A percentile compares a stretch with the other conserved stretches of the same genome.
Conservation (phyloP, 2,888 invertebrate genomes). For the Chironomus riparius region DNA sequence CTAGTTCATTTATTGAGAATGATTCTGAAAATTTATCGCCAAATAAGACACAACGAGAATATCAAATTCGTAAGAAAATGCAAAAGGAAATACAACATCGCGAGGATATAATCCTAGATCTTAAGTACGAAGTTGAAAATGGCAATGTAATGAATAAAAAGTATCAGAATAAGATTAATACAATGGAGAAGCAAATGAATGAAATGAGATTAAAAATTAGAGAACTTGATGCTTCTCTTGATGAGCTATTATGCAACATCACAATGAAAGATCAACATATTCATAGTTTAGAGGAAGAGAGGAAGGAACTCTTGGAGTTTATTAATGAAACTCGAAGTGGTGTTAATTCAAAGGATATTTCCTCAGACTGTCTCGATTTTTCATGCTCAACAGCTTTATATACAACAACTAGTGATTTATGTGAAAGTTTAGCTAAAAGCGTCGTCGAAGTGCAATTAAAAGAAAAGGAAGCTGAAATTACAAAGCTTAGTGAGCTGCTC, state of each 20-base stretch:
- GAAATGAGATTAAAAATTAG: neutral
- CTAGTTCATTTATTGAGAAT: neutral
- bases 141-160: neutral
- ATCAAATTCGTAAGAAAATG: slow-evolving; percentile 12
- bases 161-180: neutral
- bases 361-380: slow-evolving; percentile 35
- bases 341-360: slow-evolving; percentile 31
- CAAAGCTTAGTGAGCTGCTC: neutral
- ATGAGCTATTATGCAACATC: neutral
- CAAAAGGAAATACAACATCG: slow-evolving; percentile 8
- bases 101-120: neutral
- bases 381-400: slow-evolving; percentile 32
- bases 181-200: neutral
- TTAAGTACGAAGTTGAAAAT: neutral
- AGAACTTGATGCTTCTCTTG: neutral
- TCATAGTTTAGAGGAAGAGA: slow-evolving; percentile 32
- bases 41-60: neutral
- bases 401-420: slow-evolving; percentile 26
- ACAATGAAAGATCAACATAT: slow-evolving; percentile 30
- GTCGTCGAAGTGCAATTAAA: slow-evolving; percentile 40
- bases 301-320: slow-evolving; percentile 35
- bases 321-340: slow-evolving; percentile 33
- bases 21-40: slow-evolving; percentile 4
- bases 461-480: slow-evolving; percentile 39
- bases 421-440: slow-evolving; percentile 31